Evolutionary conservation across 2,113 vertebrate genomes (phyloP).

Genomic region (Oncorhynchus nerka): DNA sequence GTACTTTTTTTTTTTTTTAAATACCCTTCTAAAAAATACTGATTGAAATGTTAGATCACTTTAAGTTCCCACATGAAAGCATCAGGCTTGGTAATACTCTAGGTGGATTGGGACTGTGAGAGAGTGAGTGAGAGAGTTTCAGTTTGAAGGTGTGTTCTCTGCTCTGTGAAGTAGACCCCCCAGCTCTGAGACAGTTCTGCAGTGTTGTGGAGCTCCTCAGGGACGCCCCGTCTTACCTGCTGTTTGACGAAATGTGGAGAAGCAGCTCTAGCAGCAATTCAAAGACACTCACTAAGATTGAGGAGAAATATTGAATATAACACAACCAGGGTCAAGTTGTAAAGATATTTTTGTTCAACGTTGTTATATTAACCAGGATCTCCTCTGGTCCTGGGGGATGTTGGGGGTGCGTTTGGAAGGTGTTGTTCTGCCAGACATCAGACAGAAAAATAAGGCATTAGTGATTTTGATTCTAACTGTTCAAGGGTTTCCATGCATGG

Average conservation of each 20-base stretch:
- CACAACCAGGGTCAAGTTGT: conserved; percentile 31
- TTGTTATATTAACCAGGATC: conserved; percentile 46
- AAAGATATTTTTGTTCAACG: conserved; percentile 10
- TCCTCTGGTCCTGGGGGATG: conserved; percentile 33
- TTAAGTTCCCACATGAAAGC: conserved; percentile 47
- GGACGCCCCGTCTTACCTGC: not conserved
- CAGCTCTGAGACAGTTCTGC: no score
- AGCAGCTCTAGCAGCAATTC: not conserved
- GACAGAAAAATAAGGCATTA: conserved; percentile 43
- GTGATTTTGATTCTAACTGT: not conserved
- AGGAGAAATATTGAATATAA: conserved; percentile 16
- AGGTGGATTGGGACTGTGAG: no score
- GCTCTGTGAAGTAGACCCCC: not conserved
- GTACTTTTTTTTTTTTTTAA: no score
- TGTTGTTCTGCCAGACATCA: conserved; percentile 69
- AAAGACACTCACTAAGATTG: not conserved
- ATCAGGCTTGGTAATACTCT: not conserved
- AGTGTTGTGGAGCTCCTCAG: no score
- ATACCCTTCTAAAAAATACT: no score
- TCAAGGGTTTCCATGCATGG: no score
- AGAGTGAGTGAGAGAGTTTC: no score
- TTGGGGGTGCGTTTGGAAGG: not conserved
- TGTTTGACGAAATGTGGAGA: not conserved
- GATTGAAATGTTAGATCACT: conserved; percentile 43
- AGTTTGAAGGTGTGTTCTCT: not conserved